phyloP scores from a whole-genome alignment of 92 coral and sea anemone species.

The Siderastrea radians region DNA sequence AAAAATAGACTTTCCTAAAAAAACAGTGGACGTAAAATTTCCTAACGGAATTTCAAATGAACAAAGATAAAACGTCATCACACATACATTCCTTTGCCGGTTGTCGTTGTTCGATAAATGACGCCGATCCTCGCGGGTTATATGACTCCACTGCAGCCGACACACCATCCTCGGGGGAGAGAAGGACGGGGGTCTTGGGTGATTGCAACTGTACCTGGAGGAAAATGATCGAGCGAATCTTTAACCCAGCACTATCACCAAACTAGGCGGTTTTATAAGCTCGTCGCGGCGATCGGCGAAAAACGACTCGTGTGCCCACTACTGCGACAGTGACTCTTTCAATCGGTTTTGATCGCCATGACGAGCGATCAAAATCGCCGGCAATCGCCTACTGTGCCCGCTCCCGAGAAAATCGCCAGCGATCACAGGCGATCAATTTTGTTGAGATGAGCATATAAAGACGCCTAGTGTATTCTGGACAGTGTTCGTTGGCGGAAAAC shows the following conservation, averaged over 20 bases:
- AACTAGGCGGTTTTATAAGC: background rate
- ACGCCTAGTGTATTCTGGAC: no score
- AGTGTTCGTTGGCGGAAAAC: no score
- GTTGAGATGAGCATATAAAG: no score
- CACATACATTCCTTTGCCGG: constrained; percentile 80
- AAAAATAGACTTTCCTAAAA: no score
- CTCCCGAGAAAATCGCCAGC: no score
- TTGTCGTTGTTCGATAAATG: constrained; percentile 84
- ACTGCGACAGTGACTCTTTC: no score
- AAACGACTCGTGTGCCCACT: background rate
- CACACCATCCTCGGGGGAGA: constrained; percentile 84
- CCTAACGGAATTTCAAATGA: background rate
- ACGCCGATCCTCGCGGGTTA: constrained; percentile 87
- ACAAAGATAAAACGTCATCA: background rate
- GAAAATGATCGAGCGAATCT: background rate
- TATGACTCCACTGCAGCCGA: constrained; percentile 86
- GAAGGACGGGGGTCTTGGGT: constrained; percentile 63
- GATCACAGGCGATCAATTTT: no score
- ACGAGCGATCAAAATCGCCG: no score
- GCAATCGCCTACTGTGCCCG: no score
- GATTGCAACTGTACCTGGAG: constrained; percentile 37
- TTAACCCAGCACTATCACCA: background rate
- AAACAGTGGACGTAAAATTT: background rate
- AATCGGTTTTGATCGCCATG: no score
- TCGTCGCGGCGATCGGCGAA: background rate